Evolutionary conservation across 2,888 invertebrate species (phyloP).

Genomic region (Dioctria rufipes): DNA sequence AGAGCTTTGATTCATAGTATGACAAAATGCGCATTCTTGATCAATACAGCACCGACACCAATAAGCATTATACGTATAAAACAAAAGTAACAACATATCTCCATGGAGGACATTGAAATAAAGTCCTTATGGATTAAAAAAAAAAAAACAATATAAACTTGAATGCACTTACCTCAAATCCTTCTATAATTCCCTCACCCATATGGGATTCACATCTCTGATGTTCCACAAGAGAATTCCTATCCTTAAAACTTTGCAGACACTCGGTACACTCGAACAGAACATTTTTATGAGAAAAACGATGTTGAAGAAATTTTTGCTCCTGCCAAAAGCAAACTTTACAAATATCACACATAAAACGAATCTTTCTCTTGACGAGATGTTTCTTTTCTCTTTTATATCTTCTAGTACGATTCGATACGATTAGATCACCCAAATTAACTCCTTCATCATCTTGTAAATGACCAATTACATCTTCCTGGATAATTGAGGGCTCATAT

Average conservation of each 20-base stretch:
- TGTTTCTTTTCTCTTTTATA: conserved; percentile 60
- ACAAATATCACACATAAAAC: conserved; percentile 71
- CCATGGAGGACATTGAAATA: no score
- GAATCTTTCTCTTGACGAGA: conserved; percentile 62
- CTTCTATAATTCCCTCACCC: conserved; percentile 72
- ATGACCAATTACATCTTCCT: conserved; percentile 77
- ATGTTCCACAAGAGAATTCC: conserved; percentile 74
- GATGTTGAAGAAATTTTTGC: conserved; percentile 74
- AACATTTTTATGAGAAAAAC: conserved; percentile 76
- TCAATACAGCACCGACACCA: no score
- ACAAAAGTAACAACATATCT: no score
- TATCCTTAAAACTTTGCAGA: conserved; percentile 71
- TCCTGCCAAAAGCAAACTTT: conserved; percentile 72
- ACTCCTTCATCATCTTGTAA: conserved; percentile 76
- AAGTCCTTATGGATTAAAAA: no score
- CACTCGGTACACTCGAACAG: conserved; percentile 76
- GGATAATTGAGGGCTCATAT: conserved; percentile 50
- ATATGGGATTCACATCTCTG: conserved; percentile 74
- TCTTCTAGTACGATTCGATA: conserved; percentile 67
- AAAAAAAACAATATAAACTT: no score
- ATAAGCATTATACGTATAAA: no score
- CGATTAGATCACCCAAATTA: conserved; percentile 76
- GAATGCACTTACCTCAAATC: background rate
- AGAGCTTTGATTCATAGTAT: no score
- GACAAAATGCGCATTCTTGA: no score